A percentile compares a stretch with the other conserved stretches of the same genome.
These are phyloP conservation scores for Macropodus opercularis DNA, from an alignment of 2,797 vertebrate genomes.

Conservation along the genomic window DNA sequence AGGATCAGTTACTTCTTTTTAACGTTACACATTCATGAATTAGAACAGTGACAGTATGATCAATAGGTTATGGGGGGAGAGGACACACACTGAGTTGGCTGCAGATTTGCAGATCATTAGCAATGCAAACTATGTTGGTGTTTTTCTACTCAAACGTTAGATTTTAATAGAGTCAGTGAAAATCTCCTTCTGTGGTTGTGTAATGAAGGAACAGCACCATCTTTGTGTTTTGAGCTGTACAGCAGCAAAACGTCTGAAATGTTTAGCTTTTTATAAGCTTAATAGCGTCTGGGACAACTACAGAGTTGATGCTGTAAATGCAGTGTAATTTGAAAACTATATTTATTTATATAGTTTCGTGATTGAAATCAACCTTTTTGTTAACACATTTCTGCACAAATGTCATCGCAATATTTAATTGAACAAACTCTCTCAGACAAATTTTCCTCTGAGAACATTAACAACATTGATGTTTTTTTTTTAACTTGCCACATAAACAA, in stretches of 20 bases:
- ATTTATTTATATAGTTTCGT: slow-evolving; percentile 43
- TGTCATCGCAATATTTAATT: not conserved
- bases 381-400: slow-evolving; percentile 28
- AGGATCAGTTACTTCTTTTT: not conserved
- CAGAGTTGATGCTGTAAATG: too few relatives aligned
- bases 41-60: not conserved
- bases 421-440: not conserved
- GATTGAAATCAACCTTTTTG: slow-evolving; percentile 27
- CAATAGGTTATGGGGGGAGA: not conserved
- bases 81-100: too few relatives aligned
- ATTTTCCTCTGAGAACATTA: slow-evolving; percentile 34
- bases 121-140: too few relatives aligned
- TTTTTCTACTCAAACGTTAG: not conserved
- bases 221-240: slow-evolving; percentile 20
- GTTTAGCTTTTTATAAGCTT: too few relatives aligned
- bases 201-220: slow-evolving; percentile 32
- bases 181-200: not conserved
- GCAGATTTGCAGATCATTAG: too few relatives aligned
- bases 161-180: not conserved
- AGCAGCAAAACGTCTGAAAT: not conserved
- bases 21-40: not conserved
- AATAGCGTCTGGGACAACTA: not conserved
- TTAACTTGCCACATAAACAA: slow-evolving; percentile 24
- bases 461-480: slow-evolving; percentile 6
- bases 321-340: slow-evolving; percentile 33